Evolutionary conservation across 2,888 invertebrate genomes (phyloP).

Genomic region (Epinotia demarniana): DNA sequence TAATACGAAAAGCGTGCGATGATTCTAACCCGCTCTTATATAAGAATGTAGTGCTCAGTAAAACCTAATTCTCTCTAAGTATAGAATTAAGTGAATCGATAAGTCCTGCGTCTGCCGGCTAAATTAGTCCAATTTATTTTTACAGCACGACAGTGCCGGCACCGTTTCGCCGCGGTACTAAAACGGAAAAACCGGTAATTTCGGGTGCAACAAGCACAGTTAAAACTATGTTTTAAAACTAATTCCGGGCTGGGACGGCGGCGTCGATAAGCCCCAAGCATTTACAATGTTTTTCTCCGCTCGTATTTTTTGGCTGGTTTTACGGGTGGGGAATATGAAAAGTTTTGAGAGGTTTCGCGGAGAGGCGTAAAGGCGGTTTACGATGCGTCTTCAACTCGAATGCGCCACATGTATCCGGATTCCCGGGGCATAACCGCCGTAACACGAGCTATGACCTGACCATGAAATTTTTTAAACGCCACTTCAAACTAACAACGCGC

Average conservation of each 20-base stretch:
- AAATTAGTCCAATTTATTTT: conserved; percentile 64
- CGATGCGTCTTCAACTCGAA: conserved; percentile 81
- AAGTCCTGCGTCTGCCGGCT: conserved; percentile 53
- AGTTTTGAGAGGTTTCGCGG: conserved; percentile 80
- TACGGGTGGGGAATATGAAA: conserved; percentile 83
- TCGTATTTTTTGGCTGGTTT: conserved; percentile 83
- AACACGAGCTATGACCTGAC: conserved; percentile 80
- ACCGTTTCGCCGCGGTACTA: conserved; percentile 56
- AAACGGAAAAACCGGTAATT: conserved; percentile 67
- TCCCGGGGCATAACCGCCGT: conserved; percentile 73
- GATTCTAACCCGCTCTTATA: background rate
- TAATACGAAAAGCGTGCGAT: background rate
- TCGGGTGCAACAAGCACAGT: conserved; percentile 71
- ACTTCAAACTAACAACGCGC: conserved; percentile 69
- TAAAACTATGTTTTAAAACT: conserved; percentile 81
- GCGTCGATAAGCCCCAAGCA: conserved; percentile 77
- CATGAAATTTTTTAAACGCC: conserved; percentile 80
- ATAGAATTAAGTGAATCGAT: conserved; percentile 53
- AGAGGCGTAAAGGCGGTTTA: conserved; percentile 82
- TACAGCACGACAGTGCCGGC: conserved; percentile 53
- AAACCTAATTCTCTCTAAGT: conserved; percentile 38
- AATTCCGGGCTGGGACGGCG: conserved; percentile 69
- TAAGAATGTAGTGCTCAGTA: conserved; percentile 9
- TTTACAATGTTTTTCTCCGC: conserved; percentile 83
- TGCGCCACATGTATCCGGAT: conserved; percentile 79